Percentiles rank a stretch among this genome's conserved stretches.
phyloP scores from a whole-genome alignment of 2,113 vertebrate species.

The Syrmaticus mikado region DNA sequence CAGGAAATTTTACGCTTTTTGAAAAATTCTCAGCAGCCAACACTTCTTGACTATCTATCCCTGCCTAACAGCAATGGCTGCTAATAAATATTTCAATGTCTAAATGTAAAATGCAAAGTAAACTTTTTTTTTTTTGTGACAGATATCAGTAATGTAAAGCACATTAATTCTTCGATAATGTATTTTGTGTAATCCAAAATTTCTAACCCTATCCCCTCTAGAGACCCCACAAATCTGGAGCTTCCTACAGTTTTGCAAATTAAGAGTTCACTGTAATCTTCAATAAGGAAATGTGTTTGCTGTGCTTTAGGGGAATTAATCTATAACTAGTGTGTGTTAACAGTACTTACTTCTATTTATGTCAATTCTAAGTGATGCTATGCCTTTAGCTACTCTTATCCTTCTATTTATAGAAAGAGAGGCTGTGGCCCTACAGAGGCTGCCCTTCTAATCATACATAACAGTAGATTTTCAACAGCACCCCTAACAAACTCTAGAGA shows the following conservation, averaged over 20 bases:
- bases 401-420: neutral
- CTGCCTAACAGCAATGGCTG: neutral
- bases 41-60: neutral
- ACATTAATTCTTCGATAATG: neutral
- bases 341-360: neutral
- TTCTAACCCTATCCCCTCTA: neutral
- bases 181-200: neutral
- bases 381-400: neutral
- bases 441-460: neutral
- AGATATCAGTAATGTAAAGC: neutral
- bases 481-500: neutral
- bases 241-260: neutral
- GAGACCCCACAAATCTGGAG: neutral
- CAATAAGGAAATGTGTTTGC: neutral
- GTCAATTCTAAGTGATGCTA: neutral
- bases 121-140: neutral
- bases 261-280: neutral
- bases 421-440: neutral
- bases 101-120: neutral
- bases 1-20: neutral
- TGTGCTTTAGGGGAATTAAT: neutral
- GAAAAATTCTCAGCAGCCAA: neutral
- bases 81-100: neutral
- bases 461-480: neutral
- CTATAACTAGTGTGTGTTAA: neutral